Percentiles rank a stretch among this genome's conserved stretches.
phyloP scores from a whole-genome alignment of 30 jellyfish, hydroid and myxozoan genomes.

The Rhopilema esculentum region DNA sequence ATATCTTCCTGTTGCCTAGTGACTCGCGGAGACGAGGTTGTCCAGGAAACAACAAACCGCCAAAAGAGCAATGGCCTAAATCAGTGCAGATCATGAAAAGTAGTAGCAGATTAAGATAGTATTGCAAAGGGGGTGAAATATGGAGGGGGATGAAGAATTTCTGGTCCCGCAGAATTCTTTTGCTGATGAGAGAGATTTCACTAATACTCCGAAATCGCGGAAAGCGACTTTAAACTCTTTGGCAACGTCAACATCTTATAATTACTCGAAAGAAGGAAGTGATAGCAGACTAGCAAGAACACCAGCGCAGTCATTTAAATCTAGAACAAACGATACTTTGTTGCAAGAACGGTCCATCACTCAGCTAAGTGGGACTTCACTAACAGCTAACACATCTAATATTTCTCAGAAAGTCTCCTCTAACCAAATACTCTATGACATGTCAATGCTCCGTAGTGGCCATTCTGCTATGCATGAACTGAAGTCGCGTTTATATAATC shows the following conservation, averaged over 20 bases:
- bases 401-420: background rate
- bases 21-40: conserved; percentile 18
- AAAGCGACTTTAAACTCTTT: conserved; percentile 6
- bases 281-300: conserved; percentile 1
- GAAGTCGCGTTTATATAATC: conserved; percentile 53
- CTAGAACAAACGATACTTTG: background rate
- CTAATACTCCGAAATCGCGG: conserved; percentile 1
- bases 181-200: conserved; percentile 50
- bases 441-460: conserved; percentile 51
- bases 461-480: conserved; percentile 28
- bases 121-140: background rate
- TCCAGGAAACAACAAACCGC: conserved; percentile 26
- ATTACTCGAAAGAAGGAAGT: background rate
- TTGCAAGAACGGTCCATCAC: background rate
- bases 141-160: conserved; percentile 55
- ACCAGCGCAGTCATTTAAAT: conserved; percentile 35
- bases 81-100: background rate
- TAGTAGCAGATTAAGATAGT: background rate
- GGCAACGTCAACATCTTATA: conserved; percentile 14
- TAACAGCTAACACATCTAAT: conserved; percentile 1
- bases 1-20: conserved; percentile 25
- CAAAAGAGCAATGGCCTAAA: conserved; percentile 53
- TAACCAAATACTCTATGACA: background rate
- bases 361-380: conserved; percentile 27
- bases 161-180: conserved; percentile 73